phyloP scores from a whole-genome alignment of 2,888 invertebrate genomes.

The Agrotis puta region DNA sequence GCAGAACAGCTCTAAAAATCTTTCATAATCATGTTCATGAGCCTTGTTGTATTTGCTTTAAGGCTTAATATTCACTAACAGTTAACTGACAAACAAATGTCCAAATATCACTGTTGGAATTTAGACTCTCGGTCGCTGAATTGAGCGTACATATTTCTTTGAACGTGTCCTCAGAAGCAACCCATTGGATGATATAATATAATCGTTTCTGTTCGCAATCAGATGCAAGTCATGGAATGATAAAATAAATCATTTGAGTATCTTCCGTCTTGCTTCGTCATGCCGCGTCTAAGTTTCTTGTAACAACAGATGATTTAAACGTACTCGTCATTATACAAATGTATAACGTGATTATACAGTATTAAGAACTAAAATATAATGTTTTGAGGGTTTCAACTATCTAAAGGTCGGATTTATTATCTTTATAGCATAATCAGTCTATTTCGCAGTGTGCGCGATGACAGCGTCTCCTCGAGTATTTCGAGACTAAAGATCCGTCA shows the following conservation, averaged over 20 bases:
- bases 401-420: neutral
- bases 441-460: too few relatives aligned
- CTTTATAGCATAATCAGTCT: neutral
- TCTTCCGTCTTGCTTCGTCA: conserved; percentile 23
- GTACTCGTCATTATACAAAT: conserved; percentile 14
- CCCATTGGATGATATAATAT: conserved; percentile 37
- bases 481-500: too few relatives aligned
- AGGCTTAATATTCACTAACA: too few relatives aligned
- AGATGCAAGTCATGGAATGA: conserved; percentile 44
- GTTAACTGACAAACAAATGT: too few relatives aligned
- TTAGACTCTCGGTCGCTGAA: too few relatives aligned
- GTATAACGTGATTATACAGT: conserved; percentile 17
- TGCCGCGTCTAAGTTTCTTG: neutral
- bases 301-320: conserved; percentile 14
- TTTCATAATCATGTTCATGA: neutral
- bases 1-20: neutral
- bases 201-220: conserved; percentile 6
- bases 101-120: too few relatives aligned
- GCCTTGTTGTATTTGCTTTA: too few relatives aligned
- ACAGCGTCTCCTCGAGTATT: too few relatives aligned
- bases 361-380: neutral
- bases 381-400: neutral
- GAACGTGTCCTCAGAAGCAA: conserved; percentile 18
- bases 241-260: conserved; percentile 10
- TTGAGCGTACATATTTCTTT: neutral